Base-by-base conservation (phyloP, 1,140 invertebrate genomes). In the Heliconius himera region DNA sequence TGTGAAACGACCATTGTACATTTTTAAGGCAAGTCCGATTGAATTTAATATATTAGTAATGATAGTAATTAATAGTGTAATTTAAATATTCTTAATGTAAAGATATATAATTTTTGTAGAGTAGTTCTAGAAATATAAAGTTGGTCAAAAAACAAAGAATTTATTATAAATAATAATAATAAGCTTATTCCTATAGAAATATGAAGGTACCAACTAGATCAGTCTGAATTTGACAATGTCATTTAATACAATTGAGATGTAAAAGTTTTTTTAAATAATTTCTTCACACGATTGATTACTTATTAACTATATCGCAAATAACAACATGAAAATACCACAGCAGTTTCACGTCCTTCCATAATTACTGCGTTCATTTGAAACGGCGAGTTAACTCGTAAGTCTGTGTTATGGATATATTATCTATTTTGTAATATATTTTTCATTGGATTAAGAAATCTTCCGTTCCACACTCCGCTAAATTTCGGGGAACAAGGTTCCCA, bases 151-250 rank as follows among this genome's bases (percentile, higher is more conserved):
- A 26, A 9, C 22, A 16, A n/a, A 66, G 8, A 66, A 26, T 3
- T 29, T 66, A 66, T 66, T 4, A 66, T 29, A 66, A 26, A 66
- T 26, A 13, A n/a, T 26, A 26, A 66, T 5, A 16, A n/a, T 26
- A 5, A 66, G 26, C 9, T 66, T 29, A 13, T 66, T 11, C 29
- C 3, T 66, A 66, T 66, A 66, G 22, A 66, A 29, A 29, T 66
- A 6, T 66, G 60, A 8, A 60, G 56, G n/a, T 66, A 73, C 72
- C 72, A 73, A 73, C 72, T 73, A 73, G 72, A 73, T 73, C 49
- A 49, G 71, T 49, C 16, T 29, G 16, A 22, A 73, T 73, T 73
- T 73, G 72, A 73, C 72, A 73, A 33, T 46, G 49, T 73, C 72
- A 73, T 9, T 73, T 73, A 46, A 66, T 6, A 13, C 26, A 66